These are phyloP conservation scores for Melinopterus prodromus DNA, from an alignment of 2,888 invertebrate genomes.

Conservation along the genomic window DNA sequence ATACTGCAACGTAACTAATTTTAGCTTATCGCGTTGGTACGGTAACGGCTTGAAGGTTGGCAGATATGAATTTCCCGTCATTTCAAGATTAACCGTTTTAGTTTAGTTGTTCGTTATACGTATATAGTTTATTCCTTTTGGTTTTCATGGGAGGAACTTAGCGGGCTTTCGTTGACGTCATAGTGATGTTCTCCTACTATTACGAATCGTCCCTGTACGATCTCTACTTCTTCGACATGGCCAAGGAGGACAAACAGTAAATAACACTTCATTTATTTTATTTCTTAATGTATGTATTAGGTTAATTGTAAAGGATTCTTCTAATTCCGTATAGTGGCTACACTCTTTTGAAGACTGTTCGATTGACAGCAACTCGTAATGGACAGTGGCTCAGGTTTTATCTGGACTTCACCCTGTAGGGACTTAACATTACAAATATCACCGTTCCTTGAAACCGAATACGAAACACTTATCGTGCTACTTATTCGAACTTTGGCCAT, in stretches of 20 bases:
- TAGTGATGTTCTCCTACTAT: conserved; percentile 33
- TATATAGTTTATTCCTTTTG: conserved; percentile 16
- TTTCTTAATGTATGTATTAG: conserved; percentile 27
- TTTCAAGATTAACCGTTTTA: conserved; percentile 14
- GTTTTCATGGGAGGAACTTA: conserved; percentile 26
- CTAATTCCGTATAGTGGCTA: no score
- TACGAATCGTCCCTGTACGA: conserved; percentile 41
- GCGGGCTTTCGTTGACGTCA: background rate
- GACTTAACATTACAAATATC: no score
- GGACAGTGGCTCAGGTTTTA: no score
- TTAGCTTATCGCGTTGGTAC: background rate
- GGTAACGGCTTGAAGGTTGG: background rate
- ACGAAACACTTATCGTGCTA: no score
- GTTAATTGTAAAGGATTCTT: conserved; percentile 5
- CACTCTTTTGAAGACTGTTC: no score
- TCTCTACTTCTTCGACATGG: conserved; percentile 39
- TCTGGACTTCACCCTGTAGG: no score
- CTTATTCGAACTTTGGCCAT: no score
- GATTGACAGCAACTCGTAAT: no score
- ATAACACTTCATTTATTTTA: conserved; percentile 43
- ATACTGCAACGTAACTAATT: no score
- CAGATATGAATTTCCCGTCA: conserved; percentile 14
- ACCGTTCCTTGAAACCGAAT: no score
- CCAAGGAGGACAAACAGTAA: conserved; percentile 50
- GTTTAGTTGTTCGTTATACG: background rate